These are phyloP conservation scores for Ctena decussata DNA, from an alignment of 2,888 invertebrate species.

Conservation along the genomic window DNA sequence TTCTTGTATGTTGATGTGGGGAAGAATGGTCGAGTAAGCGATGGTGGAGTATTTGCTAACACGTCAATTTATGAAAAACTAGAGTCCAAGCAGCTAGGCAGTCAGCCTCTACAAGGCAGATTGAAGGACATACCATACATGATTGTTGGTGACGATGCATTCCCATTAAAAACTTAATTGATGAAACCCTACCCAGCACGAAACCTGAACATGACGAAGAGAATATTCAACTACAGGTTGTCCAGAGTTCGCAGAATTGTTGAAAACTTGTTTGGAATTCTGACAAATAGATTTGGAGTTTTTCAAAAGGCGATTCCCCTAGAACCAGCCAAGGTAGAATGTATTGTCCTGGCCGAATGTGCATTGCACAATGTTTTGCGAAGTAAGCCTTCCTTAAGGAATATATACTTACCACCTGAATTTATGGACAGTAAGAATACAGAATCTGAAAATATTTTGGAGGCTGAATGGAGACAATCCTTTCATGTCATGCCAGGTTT, in stretches of 20 bases:
- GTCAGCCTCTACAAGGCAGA: not conserved
- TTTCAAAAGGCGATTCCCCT: constrained; percentile 17
- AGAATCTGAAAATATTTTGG: no score
- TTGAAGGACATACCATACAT: constrained; percentile 29
- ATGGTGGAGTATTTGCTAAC: not conserved
- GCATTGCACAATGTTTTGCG: constrained; percentile 33
- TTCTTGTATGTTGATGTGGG: constrained; percentile 2
- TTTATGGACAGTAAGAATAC: constrained; percentile 7
- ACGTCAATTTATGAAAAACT: not conserved
- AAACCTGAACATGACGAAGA: not conserved
- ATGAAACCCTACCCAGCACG: constrained; percentile 60
- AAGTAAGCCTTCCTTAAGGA: not conserved
- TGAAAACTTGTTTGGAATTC: constrained; percentile 29
- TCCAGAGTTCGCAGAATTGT: constrained; percentile 25
- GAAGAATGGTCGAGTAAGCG: not conserved
- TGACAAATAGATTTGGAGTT: constrained; percentile 14
- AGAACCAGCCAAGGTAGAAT: constrained; percentile 28
- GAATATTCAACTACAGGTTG: constrained; percentile 35
- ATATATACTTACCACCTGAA: constrained; percentile 14
- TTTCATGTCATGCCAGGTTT: not conserved
- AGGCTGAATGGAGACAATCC: not conserved
- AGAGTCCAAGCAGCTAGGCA: not conserved
- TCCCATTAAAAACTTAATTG: constrained; percentile 45
- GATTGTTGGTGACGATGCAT: constrained; percentile 45
- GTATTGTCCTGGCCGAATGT: constrained; percentile 23